Base-by-base conservation (phyloP, 1,140 invertebrate genomes). In the Panulirus ornatus region DNA sequence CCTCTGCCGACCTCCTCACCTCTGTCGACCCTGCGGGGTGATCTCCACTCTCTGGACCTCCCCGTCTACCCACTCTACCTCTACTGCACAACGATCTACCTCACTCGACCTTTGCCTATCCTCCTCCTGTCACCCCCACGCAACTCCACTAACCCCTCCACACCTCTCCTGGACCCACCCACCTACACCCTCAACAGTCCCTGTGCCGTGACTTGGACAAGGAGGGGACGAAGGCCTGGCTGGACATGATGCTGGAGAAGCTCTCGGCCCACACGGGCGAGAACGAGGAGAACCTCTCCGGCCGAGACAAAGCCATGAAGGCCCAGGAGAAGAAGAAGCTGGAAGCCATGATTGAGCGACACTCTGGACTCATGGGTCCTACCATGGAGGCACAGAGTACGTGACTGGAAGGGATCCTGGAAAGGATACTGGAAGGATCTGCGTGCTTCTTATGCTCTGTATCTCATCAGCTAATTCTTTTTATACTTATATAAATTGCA, bases 171-270 rank as follows among this genome's bases (percentile, higher is more conserved):
- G n/a, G n/a, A n/a, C n/a, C n/a, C n/a, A n/a, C n/a, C n/a, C n/a
- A n/a, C n/a, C n/a, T n/a, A n/a, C n/a, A n/a, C n/a, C 40, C 36
- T 30, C 71, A 40, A 14, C 92, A 92, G 92, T 91, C 92, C 30
- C 85, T 92, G 27, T 92, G 92, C 85, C 92, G 92, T 27, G 92
- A 92, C 73, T 70, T 92, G 76, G 92, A 92, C 34, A 92, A 92
- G 87, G 91, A 91, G 16, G 91, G 88, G 40, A 91, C 92, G 19
- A 92, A 92, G 92, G 71, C 91, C 36, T 92, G 92, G 92, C 88
- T 92, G 58, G 92, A 92, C 81, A 92, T 92, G 91, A 92, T 92
- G 91, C 76, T 92, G 76, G 91, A 92, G 63, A 92, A 92, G 84
- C 85, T 92, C 22, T 92, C 92, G 19, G 38, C 88, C 9, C 91